phyloP scores from a whole-genome alignment of 2,113 vertebrate genomes.

The Pteruthius melanotis region DNA sequence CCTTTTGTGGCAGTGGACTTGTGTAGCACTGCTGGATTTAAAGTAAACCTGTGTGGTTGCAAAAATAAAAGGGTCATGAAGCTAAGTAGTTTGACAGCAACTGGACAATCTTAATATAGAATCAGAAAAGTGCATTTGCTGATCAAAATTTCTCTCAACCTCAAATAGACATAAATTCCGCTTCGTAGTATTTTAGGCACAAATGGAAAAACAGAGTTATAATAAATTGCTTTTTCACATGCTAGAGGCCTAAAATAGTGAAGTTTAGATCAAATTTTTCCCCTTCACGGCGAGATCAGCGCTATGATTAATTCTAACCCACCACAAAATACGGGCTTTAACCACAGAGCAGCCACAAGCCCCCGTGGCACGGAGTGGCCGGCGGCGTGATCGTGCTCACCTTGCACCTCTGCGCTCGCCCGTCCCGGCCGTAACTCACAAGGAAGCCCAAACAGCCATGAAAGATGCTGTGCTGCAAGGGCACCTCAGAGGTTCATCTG shows the following conservation, averaged over 20 bases:
- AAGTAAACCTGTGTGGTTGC: neutral
- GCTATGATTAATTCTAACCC: neutral
- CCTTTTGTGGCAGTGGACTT: neutral
- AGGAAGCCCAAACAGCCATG: conserved; percentile 3
- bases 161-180: neutral
- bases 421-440: neutral
- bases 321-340: neutral
- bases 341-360: neutral
- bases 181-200: neutral
- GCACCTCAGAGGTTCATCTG: conserved; percentile 60
- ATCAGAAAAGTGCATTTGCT: conserved; percentile 11
- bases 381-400: neutral
- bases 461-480: conserved; percentile 48
- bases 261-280: neutral
- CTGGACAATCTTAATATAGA: neutral
- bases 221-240: conserved; percentile 29
- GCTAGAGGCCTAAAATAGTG: neutral
- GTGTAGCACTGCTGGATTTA: neutral
- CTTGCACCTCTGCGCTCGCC: neutral
- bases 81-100: conserved; percentile 13
- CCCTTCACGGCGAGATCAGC: neutral
- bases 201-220: neutral
- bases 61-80: neutral
- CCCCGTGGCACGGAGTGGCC: neutral
- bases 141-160: neutral